These are phyloP conservation scores for Aplodontia rufa DNA, from an alignment of 2,113 vertebrate genomes.

Conservation along the genomic window DNA sequence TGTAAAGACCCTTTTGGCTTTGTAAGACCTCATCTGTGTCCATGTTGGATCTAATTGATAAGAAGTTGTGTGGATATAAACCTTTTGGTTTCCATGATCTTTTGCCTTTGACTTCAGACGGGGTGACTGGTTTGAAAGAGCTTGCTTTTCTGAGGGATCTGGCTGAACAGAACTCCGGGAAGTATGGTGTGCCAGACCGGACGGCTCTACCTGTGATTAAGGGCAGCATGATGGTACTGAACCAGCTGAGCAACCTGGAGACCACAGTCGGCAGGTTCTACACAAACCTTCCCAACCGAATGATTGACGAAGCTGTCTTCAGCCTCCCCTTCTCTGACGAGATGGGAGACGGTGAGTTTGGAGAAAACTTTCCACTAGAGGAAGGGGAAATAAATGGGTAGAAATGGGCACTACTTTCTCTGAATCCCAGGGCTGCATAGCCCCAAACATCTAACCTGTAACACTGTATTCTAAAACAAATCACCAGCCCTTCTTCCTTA, in stretches of 20 bases:
- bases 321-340: constrained; percentile 96
- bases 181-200: constrained; percentile 92
- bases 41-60: not conserved
- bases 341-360: constrained; percentile 95
- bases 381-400: not conserved
- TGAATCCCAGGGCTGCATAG: not conserved
- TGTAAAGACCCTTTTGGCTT: not conserved
- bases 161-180: constrained; percentile 95
- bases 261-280: constrained; percentile 98
- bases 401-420: not conserved
- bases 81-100: not conserved
- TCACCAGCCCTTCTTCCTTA: not conserved
- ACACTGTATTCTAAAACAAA: not conserved
- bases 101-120: constrained; percentile 85
- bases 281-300: constrained; percentile 97
- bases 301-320: constrained; percentile 97
- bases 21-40: not conserved
- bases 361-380: not conserved
- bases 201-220: constrained; percentile 90
- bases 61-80: not conserved
- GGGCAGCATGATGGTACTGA: constrained; percentile 99
- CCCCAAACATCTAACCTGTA: not conserved
- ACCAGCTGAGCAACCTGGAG: constrained; percentile 98
- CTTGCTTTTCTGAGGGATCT: constrained; percentile 97
- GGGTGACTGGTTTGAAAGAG: constrained; percentile 96